phyloP scores from a whole-genome alignment of 2,113 vertebrate species.

The Xiphophorus couchianus region DNA sequence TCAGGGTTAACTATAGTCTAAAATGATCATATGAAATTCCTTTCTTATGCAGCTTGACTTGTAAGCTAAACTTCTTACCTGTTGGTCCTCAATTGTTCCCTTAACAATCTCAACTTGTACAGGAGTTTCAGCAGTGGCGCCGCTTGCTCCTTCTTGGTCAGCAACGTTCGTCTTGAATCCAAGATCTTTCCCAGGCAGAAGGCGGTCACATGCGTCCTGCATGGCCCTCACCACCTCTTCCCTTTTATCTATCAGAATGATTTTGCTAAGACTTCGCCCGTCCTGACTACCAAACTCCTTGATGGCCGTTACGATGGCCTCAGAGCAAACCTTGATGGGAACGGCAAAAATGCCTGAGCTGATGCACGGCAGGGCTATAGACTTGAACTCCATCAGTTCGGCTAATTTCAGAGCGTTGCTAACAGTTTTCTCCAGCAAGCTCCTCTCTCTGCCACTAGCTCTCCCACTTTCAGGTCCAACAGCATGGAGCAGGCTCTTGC shows the following conservation, averaged over 20 bases:
- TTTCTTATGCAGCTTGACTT: not conserved
- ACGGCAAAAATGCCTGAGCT: conserved; percentile 67
- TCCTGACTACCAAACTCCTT: conserved; percentile 43
- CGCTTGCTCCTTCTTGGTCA: not conserved
- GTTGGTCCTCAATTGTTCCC: not conserved
- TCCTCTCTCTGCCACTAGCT: conserved; percentile 24
- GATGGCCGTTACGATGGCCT: conserved; percentile 66
- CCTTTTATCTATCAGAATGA: conserved; percentile 63
- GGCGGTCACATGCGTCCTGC: conserved; percentile 51
- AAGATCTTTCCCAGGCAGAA: conserved; percentile 9
- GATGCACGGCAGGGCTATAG: conserved; percentile 73
- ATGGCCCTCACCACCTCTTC: conserved; percentile 52
- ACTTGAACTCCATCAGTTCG: conserved; percentile 25
- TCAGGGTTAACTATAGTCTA: no score
- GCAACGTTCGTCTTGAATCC: not conserved
- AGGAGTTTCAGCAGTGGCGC: conserved; percentile 15
- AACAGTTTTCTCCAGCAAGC: conserved; percentile 40
- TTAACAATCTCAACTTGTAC: conserved; percentile 10
- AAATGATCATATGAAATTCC: not conserved
- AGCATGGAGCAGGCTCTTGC: conserved; percentile 68
- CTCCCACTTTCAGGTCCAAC: conserved; percentile 61
- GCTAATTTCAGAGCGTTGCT: conserved; percentile 46
- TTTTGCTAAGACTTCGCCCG: conserved; percentile 18
- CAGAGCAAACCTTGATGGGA: conserved; percentile 53
- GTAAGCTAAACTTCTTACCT: not conserved